phyloP scores from a whole-genome alignment of 2,113 vertebrate genomes.

The Nothobranchius furzeri region DNA sequence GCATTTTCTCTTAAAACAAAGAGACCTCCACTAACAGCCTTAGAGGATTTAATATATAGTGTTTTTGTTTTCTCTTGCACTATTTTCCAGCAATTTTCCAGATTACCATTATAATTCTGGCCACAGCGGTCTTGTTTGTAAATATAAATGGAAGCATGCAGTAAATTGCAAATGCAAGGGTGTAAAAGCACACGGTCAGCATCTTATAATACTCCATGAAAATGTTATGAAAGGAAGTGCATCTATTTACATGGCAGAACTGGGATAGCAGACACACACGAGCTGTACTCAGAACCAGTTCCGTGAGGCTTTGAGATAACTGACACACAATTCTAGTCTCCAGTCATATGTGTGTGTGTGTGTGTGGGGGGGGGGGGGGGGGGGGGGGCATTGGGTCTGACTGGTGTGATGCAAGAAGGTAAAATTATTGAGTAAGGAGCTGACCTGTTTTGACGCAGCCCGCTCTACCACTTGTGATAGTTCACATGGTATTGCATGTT shows the following conservation, averaged over 20 bases:
- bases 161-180: constrained; percentile 65
- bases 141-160: constrained; percentile 64
- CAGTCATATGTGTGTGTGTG: constrained; percentile 20
- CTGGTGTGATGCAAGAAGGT: constrained; percentile 37
- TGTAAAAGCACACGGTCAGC: constrained; percentile 53
- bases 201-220: constrained; percentile 65
- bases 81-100: constrained; percentile 42
- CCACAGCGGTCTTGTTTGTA: constrained; percentile 60
- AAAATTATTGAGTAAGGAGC: constrained; percentile 51
- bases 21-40: constrained; percentile 19
- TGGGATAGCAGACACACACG: constrained; percentile 26
- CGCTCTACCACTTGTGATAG: constrained; percentile 44
- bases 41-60: not conserved
- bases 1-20: constrained; percentile 16
- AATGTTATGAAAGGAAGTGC: constrained; percentile 38
- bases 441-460: constrained; percentile 50
- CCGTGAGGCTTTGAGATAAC: constrained; percentile 24
- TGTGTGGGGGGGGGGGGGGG: too few relatives aligned
- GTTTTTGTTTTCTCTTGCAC: constrained; percentile 9
- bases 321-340: constrained; percentile 46
- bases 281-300: constrained; percentile 8
- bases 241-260: constrained; percentile 36
- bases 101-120: constrained; percentile 52
- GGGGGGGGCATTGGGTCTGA: constrained; percentile 42
- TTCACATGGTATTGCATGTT: constrained; percentile 29